phyloP scores from a whole-genome alignment of 2,888 invertebrate species.

The Leuctra nigra region DNA sequence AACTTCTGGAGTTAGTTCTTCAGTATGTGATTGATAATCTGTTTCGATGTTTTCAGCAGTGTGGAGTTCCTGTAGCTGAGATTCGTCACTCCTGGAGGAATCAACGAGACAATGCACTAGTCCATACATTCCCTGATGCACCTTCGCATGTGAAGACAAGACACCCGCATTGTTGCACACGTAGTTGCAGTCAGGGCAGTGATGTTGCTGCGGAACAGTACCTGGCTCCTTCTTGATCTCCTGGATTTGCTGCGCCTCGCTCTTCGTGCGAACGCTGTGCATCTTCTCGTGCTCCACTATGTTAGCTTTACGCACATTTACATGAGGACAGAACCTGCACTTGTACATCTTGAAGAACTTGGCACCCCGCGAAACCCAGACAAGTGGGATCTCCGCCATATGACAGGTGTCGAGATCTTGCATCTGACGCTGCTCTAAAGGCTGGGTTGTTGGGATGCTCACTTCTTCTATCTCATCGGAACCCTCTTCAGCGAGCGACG shows the following conservation, averaged over 20 bases:
- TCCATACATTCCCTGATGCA: conserved; percentile 64
- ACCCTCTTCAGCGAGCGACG: neutral
- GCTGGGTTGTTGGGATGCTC: neutral
- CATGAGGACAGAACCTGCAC: conserved; percentile 77
- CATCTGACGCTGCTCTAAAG: neutral
- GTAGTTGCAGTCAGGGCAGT: conserved; percentile 74
- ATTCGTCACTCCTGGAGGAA: conserved; percentile 55
- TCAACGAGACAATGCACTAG: conserved; percentile 67
- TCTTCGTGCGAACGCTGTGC: conserved; percentile 42
- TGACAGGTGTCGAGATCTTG: conserved; percentile 41
- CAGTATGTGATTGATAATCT: conserved; percentile 27
- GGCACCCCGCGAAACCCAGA: conserved; percentile 68
- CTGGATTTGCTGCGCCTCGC: neutral
- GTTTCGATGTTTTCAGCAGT: conserved; percentile 28
- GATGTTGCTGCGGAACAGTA: conserved; percentile 35
- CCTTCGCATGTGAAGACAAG: conserved; percentile 48
- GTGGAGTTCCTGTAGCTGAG: conserved; percentile 53
- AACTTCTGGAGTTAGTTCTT: conserved; percentile 29
- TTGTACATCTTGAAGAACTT: conserved; percentile 76
- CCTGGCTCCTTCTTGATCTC: conserved; percentile 8
- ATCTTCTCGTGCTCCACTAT: conserved; percentile 79
- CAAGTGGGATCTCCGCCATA: conserved; percentile 58
- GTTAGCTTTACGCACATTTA: conserved; percentile 71
- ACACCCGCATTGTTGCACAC: conserved; percentile 60
- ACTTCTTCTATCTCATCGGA: conserved; percentile 43